Evolutionary conservation across 2,888 invertebrate species (phyloP).

Genomic region (Argyra leucocephala): DNA sequence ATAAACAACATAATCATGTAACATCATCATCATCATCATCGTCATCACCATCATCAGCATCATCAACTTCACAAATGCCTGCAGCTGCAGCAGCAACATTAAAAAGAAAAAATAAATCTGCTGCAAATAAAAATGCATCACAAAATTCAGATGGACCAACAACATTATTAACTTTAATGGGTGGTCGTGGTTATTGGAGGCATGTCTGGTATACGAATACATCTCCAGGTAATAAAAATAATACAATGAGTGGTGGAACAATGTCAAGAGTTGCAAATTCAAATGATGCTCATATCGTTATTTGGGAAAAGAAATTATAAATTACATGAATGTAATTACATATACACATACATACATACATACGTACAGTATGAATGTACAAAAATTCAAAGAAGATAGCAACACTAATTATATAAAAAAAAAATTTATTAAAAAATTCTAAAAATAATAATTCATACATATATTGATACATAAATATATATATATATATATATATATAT

Average conservation of each 20-base stretch:
- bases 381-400: too few relatives aligned
- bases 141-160: constrained; percentile 46
- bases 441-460: too few relatives aligned
- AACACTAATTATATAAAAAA: background rate
- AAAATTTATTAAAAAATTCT: background rate
- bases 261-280: constrained; percentile 61
- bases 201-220: constrained; percentile 54
- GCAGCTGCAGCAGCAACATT: constrained; percentile 30
- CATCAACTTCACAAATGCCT: background rate
- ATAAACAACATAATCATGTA: background rate
- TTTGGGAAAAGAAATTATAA: constrained; percentile 82
- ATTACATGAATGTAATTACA: background rate
- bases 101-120: constrained; percentile 38
- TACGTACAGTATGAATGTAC: background rate
- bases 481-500: too few relatives aligned
- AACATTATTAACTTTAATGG: constrained; percentile 77
- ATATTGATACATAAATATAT: background rate
- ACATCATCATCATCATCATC: background rate
- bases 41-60: background rate
- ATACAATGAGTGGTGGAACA: constrained; percentile 26
- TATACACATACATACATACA: background rate
- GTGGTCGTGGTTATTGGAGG: constrained; percentile 81
- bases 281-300: constrained; percentile 77
- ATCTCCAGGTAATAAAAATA: constrained; percentile 30
- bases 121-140: constrained; percentile 29